Base-by-base conservation (phyloP, 2,888 invertebrate genomes). In the Diaperis boleti region DNA sequence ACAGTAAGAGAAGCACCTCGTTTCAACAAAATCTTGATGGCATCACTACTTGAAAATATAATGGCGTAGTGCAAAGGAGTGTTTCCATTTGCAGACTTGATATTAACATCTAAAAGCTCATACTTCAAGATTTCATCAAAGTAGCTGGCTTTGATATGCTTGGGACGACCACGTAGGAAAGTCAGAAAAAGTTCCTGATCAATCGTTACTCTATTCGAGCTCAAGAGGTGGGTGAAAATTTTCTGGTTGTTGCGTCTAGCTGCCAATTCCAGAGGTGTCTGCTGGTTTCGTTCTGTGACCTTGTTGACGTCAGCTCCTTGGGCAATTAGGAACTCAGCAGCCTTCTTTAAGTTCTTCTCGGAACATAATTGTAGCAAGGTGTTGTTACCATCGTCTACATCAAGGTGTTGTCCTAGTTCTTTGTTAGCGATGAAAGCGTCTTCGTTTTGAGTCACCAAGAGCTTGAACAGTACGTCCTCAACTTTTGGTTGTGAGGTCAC, bases 11-110 rank as follows among this genome's bases (percentile, higher is more conserved):
- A 52, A 5, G 59, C 63, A 14, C 59, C 59, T 4, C 59, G 42
- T 39, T 63, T 10, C 3, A 63, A 47, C 17, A 59, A 35, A 35
- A 7, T 7, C 3, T n/a, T 5, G 11, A 63, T 42, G 3, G 63
- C 63, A 31, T 50, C 52, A 17, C 10, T 22, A 20, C 41, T 50
- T 18, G 52, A 50, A 18, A 59, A 63, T 17, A 59, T 52, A 7
- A 52, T 31, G 3, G 63, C 59, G 44, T 63, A 63, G 35, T 59
- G 59, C 4, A 63, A 29, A 35, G 63, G 63, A n/a, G 63, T 63
- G 13, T 63, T 63, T 3, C 59, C 59, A 26, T 59, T 50, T 4
- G 8, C 20, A 1, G 50, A 52, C 10, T 26, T 22, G n/a, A 59
- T 14, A 18, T 63, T 29, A 5, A 59, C 20, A 37, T 63, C 45